These are phyloP conservation scores for Caiman crocodilus DNA, from an alignment of 2,797 vertebrate species.

Conservation along the genomic window DNA sequence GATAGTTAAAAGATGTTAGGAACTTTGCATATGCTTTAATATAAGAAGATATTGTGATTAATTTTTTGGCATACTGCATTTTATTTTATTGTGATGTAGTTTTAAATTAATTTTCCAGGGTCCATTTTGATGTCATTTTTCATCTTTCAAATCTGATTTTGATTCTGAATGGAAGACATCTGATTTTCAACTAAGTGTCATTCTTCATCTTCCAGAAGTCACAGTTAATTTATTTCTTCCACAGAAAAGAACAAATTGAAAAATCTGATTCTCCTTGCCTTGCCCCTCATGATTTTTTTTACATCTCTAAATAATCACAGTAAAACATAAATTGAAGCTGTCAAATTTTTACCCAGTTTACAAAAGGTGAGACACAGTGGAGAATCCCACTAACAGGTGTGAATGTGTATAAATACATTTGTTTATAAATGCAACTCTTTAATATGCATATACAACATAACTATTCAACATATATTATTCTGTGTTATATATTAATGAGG, in stretches of 20 bases:
- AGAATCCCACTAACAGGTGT: too few relatives aligned
- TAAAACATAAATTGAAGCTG: background rate
- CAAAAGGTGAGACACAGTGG: too few relatives aligned
- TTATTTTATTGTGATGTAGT: background rate
- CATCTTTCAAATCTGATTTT: too few relatives aligned
- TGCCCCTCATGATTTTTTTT: background rate
- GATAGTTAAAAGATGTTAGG: background rate
- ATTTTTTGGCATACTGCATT: background rate
- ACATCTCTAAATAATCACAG: background rate
- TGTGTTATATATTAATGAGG: background rate
- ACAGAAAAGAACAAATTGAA: background rate
- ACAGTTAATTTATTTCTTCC: background rate
- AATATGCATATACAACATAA: background rate
- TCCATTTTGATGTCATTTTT: too few relatives aligned
- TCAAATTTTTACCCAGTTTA: background rate
- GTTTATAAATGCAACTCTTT: too few relatives aligned
- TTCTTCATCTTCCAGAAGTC: slow-evolving; percentile 12
- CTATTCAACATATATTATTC: background rate
- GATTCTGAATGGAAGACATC: slow-evolving; percentile 26
- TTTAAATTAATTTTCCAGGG: background rate
- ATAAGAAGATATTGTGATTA: background rate
- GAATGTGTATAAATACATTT: too few relatives aligned
- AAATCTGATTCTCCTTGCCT: background rate
- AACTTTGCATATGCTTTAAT: background rate
- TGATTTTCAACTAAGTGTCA: background rate